phyloP scores from a whole-genome alignment of 1,140 invertebrate species.

The Harlomillsia oculata region DNA sequence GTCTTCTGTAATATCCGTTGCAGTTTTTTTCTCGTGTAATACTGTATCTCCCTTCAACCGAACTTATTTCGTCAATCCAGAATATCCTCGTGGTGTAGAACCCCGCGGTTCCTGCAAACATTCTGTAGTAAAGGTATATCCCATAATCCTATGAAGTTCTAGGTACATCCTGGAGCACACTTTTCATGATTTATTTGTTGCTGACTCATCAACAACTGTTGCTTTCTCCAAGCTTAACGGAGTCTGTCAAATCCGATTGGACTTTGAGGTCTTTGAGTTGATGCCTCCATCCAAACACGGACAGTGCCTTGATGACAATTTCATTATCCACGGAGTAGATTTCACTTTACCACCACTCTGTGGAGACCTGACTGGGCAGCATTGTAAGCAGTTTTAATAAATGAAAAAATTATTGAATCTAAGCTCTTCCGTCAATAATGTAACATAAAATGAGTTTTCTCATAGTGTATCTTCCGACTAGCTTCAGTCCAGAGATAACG shows the following conservation, averaged over 20 bases:
- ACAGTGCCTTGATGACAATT: conserved; percentile 68
- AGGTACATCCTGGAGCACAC: not conserved
- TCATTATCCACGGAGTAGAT: conserved; percentile 64
- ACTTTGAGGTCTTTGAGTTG: conserved; percentile 64
- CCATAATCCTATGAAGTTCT: not conserved
- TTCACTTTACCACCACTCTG: conserved; percentile 68
- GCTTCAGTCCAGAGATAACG: conserved; percentile 12
- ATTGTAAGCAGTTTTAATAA: conserved; percentile 55
- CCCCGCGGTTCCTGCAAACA: conserved; percentile 68
- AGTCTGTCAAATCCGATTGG: conserved; percentile 48
- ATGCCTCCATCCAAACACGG: conserved; percentile 65
- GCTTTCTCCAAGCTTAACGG: conserved; percentile 20
- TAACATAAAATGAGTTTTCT: not conserved
- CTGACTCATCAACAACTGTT: no score
- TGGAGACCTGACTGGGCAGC: conserved; percentile 65
- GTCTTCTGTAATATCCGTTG: not conserved
- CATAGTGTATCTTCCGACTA: conserved; percentile 23
- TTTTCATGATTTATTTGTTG: not conserved
- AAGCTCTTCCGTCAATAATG: not conserved
- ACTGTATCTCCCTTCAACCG: conserved; percentile 62
- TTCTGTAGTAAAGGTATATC: conserved; percentile 55
- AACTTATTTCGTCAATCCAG: conserved; percentile 70
- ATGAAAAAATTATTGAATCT: not conserved
- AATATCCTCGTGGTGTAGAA: conserved; percentile 62
- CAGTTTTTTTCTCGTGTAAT: conserved; percentile 49